Base-by-base conservation (phyloP, 2,797 vertebrate genomes). In the Mus minutoides region DNA sequence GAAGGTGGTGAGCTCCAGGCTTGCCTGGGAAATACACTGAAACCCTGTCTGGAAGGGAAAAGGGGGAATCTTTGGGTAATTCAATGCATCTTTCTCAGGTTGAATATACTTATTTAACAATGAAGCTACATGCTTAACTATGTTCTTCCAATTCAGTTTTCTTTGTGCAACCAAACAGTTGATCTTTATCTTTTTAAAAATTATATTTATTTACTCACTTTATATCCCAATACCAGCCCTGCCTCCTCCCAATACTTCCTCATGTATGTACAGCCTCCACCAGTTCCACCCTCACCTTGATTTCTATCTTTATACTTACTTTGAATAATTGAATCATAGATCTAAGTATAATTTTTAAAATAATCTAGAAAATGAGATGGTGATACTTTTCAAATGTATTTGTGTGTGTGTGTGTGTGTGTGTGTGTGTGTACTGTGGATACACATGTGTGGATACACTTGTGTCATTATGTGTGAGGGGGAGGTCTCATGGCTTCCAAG, bases 331-430 rank as follows among this genome's bases (percentile, higher is more conserved):
- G 46, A 73, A 86, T 14, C 11, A 10, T 43, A 40, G 7, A 79
- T 56, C 62, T 95, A 96, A 56, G 96, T 43, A 90, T 58, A 88
- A 6, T 34, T 85, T 90, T 87, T 93, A n/a, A n/a, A n/a, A 31
- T 22, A 85, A 54, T 12, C 31, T 95, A 88, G 17, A 83, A 40
- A 95, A 93, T 52, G 49, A 83, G 2, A 52, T 79, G 11, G 34
- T 75, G n/a, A 94, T 88, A 10, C 5, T 79, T 78, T 84, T 69
- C 11, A 56, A 71, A 52, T 71, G 46, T 29, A 54, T 37, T 22
- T 54, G 9, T 67, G 6, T 56, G 8, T 54, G 14, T 54, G 9
- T 67, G 6, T 56, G 8, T 54, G 14, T 73, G 22, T 85, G 21
- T 60, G 58, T 60, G 22, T 64, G 29, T 64, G 62, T 64, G 13